Percentiles rank a stretch among this genome's conserved stretches.
phyloP scores from a whole-genome alignment of 2,888 invertebrate species.

The Dendrolimus pini region DNA sequence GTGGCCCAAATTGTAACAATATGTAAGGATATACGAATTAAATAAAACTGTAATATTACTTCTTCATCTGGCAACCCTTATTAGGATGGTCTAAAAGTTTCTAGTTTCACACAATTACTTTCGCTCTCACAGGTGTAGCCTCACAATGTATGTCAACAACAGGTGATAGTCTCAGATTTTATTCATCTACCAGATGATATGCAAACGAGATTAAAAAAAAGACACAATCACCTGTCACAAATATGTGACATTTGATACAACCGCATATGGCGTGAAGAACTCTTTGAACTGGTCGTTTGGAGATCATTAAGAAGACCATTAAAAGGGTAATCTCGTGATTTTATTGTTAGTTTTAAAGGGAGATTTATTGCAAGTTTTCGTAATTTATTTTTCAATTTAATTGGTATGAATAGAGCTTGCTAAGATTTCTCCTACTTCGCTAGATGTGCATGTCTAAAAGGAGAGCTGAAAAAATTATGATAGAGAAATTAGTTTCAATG shows the following conservation, averaged over 20 bases:
- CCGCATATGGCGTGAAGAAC: conserved; percentile 29
- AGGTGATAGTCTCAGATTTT: conserved; percentile 43
- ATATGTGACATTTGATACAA: conserved; percentile 38
- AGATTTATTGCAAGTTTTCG: not conserved
- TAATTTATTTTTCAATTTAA: not conserved
- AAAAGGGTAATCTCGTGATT: conserved; percentile 7
- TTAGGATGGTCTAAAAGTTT: too few species aligned
- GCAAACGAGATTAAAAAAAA: conserved; percentile 40
- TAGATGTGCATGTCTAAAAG: too few species aligned
- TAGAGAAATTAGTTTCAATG: too few species aligned
- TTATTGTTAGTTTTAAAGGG: not conserved
- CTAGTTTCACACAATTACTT: not conserved
- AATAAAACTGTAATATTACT: too few species aligned
- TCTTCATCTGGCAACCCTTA: too few species aligned
- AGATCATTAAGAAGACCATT: not conserved
- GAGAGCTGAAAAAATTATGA: too few species aligned
- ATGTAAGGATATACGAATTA: too few species aligned
- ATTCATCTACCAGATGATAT: conserved; percentile 52
- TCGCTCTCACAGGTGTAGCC: conserved; percentile 11
- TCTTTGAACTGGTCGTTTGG: not conserved
- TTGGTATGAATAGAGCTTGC: not conserved
- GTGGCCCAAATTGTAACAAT: too few species aligned
- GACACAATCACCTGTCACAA: conserved; percentile 45
- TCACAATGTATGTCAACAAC: conserved; percentile 28
- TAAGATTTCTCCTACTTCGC: too few species aligned